phyloP scores from a whole-genome alignment of 2,888 invertebrate species.

The Luperina nickerlii region DNA sequence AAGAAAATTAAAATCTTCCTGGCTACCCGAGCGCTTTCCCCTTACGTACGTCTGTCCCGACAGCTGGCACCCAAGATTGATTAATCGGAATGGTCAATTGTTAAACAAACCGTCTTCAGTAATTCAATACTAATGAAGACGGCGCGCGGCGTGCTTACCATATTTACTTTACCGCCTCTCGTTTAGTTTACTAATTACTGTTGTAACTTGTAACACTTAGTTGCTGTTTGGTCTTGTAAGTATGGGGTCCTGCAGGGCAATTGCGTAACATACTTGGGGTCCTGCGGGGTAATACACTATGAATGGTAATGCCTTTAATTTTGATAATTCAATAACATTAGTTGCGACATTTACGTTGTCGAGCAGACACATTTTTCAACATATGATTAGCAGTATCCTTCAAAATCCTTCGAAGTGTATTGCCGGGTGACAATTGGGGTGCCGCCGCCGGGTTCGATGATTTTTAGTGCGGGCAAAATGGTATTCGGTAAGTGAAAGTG shows the following conservation, averaged over 20 bases:
- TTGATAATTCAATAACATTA: neutral
- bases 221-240: neutral
- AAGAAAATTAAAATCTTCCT: too few species aligned
- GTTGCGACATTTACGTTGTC: neutral
- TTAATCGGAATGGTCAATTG: constrained; percentile 45
- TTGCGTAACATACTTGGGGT: neutral
- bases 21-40: neutral
- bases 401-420: neutral
- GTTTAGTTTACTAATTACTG: constrained; percentile 45
- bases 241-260: neutral
- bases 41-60: constrained; percentile 1
- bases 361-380: neutral
- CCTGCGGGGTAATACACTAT: neutral
- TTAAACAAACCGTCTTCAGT: constrained; percentile 29
- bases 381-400: neutral
- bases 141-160: constrained; percentile 16
- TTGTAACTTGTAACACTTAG: constrained; percentile 23
- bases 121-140: constrained; percentile 50
- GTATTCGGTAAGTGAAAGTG: neutral
- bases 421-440: neutral
- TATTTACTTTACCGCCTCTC: constrained; percentile 27
- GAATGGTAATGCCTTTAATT: neutral
- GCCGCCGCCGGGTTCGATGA: neutral
- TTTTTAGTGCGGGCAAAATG: neutral
- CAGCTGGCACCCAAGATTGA: constrained; percentile 35